These are phyloP conservation scores for Cyprinodon tularosa DNA, from an alignment of 2,113 vertebrate genomes.

Conservation along the genomic window DNA sequence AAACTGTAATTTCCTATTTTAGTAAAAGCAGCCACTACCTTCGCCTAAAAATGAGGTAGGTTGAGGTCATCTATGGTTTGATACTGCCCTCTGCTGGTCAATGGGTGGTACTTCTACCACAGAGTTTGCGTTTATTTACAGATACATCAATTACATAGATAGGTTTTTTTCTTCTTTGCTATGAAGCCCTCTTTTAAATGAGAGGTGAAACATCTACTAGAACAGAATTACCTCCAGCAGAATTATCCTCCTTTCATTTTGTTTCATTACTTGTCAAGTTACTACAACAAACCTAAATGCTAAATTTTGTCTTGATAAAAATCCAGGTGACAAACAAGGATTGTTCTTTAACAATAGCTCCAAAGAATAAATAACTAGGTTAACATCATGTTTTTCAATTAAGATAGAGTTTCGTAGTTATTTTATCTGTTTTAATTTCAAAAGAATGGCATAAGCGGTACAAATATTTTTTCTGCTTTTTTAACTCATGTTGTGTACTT, in stretches of 20 bases:
- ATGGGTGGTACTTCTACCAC: not conserved
- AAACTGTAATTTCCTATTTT: not conserved
- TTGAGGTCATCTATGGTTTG: not conserved
- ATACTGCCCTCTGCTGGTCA: constrained; percentile 47
- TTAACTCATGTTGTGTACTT: not conserved
- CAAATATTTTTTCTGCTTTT: too few species aligned
- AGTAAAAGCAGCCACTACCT: not conserved
- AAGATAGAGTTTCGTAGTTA: not conserved
- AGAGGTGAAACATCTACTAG: not conserved
- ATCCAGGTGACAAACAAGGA: not conserved
- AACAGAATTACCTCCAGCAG: not conserved
- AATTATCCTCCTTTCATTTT: not conserved
- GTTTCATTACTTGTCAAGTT: not conserved
- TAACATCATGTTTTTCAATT: not conserved
- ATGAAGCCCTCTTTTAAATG: not conserved
- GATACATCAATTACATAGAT: not conserved
- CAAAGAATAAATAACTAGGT: not conserved
- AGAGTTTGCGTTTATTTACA: not conserved
- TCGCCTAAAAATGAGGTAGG: not conserved
- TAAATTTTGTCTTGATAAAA: not conserved
- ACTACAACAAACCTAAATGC: not conserved
- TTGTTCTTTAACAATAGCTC: not conserved
- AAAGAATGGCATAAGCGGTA: not conserved
- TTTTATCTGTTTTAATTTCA: not conserved
- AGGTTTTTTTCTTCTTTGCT: not conserved